Evolutionary conservation across 2,113 vertebrate species (phyloP).

Genomic region (Percopsis transmontana): DNA sequence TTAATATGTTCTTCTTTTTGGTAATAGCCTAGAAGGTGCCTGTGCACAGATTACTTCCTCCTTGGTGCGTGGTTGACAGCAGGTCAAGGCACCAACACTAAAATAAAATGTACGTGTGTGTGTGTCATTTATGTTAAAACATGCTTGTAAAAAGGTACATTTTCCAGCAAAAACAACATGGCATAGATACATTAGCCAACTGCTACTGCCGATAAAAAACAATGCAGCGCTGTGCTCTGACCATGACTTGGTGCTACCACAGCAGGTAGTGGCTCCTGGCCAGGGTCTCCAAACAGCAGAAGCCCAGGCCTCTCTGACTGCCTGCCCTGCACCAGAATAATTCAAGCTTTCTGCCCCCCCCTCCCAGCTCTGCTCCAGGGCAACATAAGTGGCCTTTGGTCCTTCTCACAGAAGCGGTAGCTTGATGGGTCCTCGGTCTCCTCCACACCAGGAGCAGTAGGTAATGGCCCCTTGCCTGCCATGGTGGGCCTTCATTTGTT

Average conservation of each 20-base stretch:
- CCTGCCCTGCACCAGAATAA: not conserved
- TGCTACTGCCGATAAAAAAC: no score
- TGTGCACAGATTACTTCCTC: not conserved
- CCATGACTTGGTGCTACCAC: slow-evolving; percentile 21
- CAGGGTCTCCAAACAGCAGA: slow-evolving; percentile 33
- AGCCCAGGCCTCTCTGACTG: slow-evolving; percentile 18
- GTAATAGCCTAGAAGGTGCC: not conserved
- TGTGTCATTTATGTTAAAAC: no score
- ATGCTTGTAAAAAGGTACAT: no score
- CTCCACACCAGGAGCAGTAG: slow-evolving; percentile 52
- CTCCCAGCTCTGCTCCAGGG: slow-evolving; percentile 20
- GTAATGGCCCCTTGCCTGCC: slow-evolving; percentile 70
- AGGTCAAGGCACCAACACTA: no score
- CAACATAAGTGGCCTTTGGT: slow-evolving; percentile 1
- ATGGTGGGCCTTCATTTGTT: slow-evolving; percentile 80
- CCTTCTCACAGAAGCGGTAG: slow-evolving; percentile 10
- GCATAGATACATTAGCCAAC: no score
- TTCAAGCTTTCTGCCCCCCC: slow-evolving; percentile 23
- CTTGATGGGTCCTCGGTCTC: slow-evolving; percentile 39
- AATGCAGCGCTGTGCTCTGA: no score
- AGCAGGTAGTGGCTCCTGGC: slow-evolving; percentile 37
- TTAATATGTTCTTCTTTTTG: no score
- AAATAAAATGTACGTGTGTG: no score
- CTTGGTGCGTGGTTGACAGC: no score
- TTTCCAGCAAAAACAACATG: no score